phyloP scores from a whole-genome alignment of 2,113 vertebrate genomes.

The Protomyctophum bolini region DNA sequence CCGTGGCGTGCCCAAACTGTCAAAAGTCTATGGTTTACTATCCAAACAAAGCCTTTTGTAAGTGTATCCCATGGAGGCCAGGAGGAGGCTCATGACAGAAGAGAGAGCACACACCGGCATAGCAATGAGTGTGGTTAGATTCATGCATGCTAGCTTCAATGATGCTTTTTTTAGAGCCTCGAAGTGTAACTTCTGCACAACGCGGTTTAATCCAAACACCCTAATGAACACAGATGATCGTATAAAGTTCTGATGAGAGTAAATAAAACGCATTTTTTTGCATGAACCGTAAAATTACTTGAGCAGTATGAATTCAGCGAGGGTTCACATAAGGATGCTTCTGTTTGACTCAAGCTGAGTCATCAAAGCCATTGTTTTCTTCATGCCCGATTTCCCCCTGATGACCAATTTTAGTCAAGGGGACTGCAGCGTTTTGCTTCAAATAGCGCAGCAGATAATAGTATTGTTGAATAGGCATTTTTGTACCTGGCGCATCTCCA shows the following conservation, averaged over 20 bases:
- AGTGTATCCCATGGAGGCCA: constrained; percentile 53
- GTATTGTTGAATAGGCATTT: constrained; percentile 34
- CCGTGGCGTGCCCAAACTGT: constrained; percentile 57
- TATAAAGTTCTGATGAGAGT: constrained; percentile 18
- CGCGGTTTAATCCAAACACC: constrained; percentile 4
- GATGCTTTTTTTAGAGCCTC: constrained; percentile 42
- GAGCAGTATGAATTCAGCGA: background rate
- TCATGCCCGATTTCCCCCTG: background rate
- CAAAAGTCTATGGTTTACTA: constrained; percentile 68
- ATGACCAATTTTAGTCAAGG: background rate
- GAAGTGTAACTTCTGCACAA: constrained; percentile 5
- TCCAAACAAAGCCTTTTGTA: constrained; percentile 71
- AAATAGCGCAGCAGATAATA: constrained; percentile 43
- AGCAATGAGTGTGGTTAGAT: constrained; percentile 50
- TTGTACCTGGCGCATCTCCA: constrained; percentile 34
- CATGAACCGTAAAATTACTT: background rate
- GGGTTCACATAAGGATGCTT: background rate
- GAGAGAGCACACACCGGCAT: constrained; percentile 46
- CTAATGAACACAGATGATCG: constrained; percentile 18
- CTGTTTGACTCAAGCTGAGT: background rate
- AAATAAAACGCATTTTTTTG: background rate
- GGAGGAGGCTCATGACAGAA: constrained; percentile 38
- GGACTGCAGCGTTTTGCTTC: constrained; percentile 37
- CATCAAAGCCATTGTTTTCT: constrained; percentile 7
- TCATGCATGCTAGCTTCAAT: constrained; percentile 36